phyloP scores from a whole-genome alignment of 1,140 invertebrate genomes.

The Drosophila rufa region DNA sequence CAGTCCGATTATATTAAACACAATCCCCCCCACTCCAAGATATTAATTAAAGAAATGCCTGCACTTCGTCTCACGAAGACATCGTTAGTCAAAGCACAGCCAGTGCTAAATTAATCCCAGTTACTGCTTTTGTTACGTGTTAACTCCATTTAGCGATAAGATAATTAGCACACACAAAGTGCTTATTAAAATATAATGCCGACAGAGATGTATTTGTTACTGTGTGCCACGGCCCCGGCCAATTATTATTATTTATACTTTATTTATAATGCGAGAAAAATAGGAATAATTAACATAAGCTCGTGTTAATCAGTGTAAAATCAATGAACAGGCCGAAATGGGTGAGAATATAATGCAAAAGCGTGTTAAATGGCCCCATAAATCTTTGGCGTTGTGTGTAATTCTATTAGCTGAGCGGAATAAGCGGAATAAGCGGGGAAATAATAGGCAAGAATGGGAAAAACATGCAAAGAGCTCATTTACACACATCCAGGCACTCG shows the following conservation, averaged over 20 bases:
- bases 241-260: conserved; percentile 46
- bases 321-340: conserved; percentile 64
- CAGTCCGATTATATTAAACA: neutral
- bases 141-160: conserved; percentile 76
- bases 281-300: conserved; percentile 64
- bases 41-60: neutral
- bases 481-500: conserved; percentile 53
- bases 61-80: conserved; percentile 9
- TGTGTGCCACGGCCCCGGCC: neutral
- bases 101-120: conserved; percentile 43
- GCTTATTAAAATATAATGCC: conserved; percentile 62
- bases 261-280: conserved; percentile 40
- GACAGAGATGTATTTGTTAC: conserved; percentile 34
- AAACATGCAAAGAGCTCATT: conserved; percentile 77
- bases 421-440: conserved; percentile 1
- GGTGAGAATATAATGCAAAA: conserved; percentile 69
- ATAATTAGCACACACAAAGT: conserved; percentile 79
- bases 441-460: conserved; percentile 14
- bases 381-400: conserved; percentile 73
- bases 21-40: neutral
- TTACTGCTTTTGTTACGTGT: conserved; percentile 48
- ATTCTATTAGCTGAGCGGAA: conserved; percentile 64
- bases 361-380: conserved; percentile 70
- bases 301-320: conserved; percentile 77
- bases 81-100: conserved; percentile 8